Evolutionary conservation across 2,797 vertebrate species (phyloP).

Genomic region (Darevskia nairensis): DNA sequence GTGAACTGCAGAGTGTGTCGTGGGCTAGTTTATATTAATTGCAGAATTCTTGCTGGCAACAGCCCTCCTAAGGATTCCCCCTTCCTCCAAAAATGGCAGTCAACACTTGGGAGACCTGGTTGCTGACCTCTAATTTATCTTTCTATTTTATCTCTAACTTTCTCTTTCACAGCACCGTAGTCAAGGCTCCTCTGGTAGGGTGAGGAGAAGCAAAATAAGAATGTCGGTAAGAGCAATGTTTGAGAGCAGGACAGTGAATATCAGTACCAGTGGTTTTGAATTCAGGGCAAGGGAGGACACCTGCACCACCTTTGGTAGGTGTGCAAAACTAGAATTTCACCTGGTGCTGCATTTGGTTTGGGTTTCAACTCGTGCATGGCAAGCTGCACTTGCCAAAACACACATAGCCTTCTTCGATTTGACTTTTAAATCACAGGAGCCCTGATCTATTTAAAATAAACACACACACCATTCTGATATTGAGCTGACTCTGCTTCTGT

Average conservation of each 20-base stretch:
- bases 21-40: not conserved
- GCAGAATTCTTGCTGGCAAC: not conserved
- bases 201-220: not conserved
- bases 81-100: not conserved
- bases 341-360: not conserved
- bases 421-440: not conserved
- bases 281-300: not conserved
- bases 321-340: not conserved
- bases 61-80: not conserved
- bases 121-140: not conserved
- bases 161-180: too few relatives aligned
- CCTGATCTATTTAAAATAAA: not conserved
- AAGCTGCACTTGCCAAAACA: not conserved
- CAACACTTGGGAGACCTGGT: not conserved
- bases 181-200: not conserved
- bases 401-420: not conserved
- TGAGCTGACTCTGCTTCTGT: not conserved
- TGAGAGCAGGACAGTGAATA: not conserved
- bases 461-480: too few relatives aligned
- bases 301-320: not conserved
- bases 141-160: not conserved
- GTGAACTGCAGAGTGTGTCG: not conserved
- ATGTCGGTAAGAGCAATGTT: not conserved
- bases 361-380: not conserved
- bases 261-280: not conserved